Conservation (phyloP, 2,888 invertebrate genomes). For the Argyra leucocephala region DNA sequence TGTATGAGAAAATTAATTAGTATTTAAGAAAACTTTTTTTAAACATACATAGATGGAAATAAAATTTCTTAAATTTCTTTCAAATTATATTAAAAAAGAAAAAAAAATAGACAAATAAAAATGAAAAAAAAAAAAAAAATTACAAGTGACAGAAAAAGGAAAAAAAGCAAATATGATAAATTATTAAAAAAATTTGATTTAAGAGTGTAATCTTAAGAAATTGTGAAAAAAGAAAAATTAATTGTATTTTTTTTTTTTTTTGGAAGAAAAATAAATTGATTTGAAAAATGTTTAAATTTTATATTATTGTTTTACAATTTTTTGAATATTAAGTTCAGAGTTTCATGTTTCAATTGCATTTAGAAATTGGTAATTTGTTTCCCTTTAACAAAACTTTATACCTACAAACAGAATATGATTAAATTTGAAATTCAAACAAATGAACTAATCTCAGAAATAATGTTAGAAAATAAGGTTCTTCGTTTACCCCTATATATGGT, state of each 20-base stretch:
- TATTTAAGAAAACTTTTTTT: not conserved
- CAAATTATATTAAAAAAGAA: not conserved
- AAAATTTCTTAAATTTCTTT: not conserved
- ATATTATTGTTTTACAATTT: not conserved
- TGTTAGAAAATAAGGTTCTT: no score
- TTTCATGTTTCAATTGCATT: no score
- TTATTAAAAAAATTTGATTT: not conserved
- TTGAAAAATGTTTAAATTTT: not conserved
- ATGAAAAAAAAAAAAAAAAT: not conserved
- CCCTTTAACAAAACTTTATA: no score
- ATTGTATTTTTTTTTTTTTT: not conserved
- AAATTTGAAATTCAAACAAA: no score
- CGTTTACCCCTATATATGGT: no score
- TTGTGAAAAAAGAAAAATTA: not conserved
- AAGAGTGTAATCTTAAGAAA: not conserved
- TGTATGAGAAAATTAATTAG: no score
- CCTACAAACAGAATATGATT: no score
- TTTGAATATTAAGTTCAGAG: no score
- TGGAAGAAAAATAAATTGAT: conserved; percentile 3
- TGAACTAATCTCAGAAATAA: no score
- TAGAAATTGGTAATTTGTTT: no score
- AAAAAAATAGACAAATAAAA: conserved; percentile 1
- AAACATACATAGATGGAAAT: not conserved
- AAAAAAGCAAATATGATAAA: not conserved
- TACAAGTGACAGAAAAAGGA: not conserved